These are phyloP conservation scores for Cephus pygmeus DNA, from an alignment of 2,888 invertebrate species.

Conservation along the genomic window DNA sequence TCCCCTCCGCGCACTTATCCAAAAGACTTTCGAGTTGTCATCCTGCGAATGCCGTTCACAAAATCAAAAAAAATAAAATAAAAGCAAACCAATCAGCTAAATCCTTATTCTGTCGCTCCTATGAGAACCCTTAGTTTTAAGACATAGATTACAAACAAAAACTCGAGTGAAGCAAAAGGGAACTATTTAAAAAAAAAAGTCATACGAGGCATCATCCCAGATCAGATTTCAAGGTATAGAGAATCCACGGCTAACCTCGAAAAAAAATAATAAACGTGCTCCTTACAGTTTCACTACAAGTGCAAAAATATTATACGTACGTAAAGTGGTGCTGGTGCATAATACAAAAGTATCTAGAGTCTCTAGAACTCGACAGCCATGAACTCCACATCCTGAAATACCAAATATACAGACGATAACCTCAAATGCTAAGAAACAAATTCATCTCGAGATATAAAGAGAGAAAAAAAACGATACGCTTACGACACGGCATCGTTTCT, in stretches of 20 bases:
- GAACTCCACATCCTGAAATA: background rate
- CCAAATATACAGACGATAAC: background rate
- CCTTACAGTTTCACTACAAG: background rate
- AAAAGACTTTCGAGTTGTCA: no score
- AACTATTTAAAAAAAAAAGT: background rate
- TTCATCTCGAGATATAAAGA: background rate
- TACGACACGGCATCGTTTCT: background rate
- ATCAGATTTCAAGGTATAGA: background rate
- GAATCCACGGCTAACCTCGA: background rate
- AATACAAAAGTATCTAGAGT: background rate
- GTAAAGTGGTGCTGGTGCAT: background rate
- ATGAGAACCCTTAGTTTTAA: background rate
- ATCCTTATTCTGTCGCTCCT: background rate
- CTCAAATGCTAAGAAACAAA: background rate
- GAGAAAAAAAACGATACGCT: background rate
- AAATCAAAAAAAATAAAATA: no score
- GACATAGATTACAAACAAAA: background rate
- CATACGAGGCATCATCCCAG: background rate
- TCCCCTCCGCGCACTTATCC: background rate
- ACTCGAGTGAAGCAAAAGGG: background rate
- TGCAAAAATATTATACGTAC: background rate
- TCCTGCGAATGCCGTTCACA: no score
- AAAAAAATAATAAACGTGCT: background rate
- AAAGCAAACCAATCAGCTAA: background rate
- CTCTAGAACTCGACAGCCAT: background rate